These are phyloP conservation scores for Chrysogorgia sp. DNA, from an alignment of 92 coral and sea anemone species.

Conservation along the genomic window DNA sequence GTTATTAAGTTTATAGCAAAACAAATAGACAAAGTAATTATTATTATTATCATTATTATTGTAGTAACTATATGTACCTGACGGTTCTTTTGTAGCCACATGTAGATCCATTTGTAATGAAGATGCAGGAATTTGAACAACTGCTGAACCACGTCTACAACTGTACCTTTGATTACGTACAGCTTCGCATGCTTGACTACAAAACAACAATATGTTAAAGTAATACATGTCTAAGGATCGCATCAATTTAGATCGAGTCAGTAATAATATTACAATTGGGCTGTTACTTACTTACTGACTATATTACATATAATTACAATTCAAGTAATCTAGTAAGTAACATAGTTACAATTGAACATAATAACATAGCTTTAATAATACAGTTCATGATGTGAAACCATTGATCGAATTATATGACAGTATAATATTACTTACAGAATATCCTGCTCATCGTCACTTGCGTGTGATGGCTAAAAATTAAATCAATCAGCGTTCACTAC, in stretches of 20 bases:
- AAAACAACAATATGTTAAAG: neutral
- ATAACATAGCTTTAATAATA: no score
- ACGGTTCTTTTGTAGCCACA: slow-evolving; percentile 23
- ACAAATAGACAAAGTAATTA: neutral
- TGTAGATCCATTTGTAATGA: slow-evolving; percentile 49
- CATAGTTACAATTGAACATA: no score
- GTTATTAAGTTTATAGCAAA: no score
- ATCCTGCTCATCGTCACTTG: slow-evolving; percentile 40
- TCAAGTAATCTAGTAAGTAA: no score
- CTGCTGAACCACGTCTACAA: slow-evolving; percentile 34
- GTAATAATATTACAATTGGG: neutral
- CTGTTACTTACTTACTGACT: neutral
- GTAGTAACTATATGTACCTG: neutral
- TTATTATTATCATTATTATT: neutral
- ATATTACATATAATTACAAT: no score
- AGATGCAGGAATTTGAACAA: slow-evolving; percentile 36
- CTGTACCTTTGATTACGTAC: slow-evolving; percentile 18
- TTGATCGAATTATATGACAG: neutral
- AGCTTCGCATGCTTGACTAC: slow-evolving; percentile 48
- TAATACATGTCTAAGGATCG: neutral
- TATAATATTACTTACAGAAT: slow-evolving; percentile 16
- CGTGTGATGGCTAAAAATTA: slow-evolving; percentile 28
- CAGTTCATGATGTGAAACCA: neutral
- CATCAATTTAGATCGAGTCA: no score
- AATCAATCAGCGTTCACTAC: neutral